phyloP scores from a whole-genome alignment of 2,113 vertebrate genomes.

The Illadopsis cleaveri region DNA sequence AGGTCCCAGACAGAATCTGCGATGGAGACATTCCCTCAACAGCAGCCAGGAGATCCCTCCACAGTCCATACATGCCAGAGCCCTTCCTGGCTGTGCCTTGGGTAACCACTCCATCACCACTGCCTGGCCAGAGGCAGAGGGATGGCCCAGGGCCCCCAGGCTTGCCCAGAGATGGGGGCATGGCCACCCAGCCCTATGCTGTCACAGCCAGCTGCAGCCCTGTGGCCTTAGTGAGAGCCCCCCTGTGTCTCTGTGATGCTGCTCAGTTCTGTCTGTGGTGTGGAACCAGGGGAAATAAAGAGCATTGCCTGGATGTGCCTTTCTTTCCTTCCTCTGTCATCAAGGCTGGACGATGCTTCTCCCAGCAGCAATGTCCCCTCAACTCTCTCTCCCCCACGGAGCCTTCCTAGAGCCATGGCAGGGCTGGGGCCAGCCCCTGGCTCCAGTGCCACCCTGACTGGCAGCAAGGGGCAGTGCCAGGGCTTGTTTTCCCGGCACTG shows the following conservation, averaged over 20 bases:
- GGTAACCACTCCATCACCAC: not conserved
- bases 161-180: not conserved
- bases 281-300: conserved; percentile 62
- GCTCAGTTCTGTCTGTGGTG: conserved; percentile 38
- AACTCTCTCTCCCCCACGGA: accelerated
- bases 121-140: not conserved
- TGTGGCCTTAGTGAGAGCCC: not conserved
- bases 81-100: not conserved
- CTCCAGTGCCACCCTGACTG: not conserved
- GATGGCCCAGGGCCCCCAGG: not conserved
- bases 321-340: not conserved
- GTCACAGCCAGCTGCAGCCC: not conserved
- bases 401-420: not conserved
- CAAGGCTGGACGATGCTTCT: not conserved
- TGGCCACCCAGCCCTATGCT: not conserved
- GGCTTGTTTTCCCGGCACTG: not conserved
- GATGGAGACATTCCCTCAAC: not conserved
- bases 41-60: not conserved
- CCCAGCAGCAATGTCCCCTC: not conserved
- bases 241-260: conserved; percentile 5
- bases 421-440: not conserved
- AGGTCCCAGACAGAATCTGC: not conserved
- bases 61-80: accelerated
- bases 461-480: not conserved
- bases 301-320: not conserved